Base-by-base conservation (phyloP, 1,140 invertebrate species). In the Drosophila pallidifrons region DNA sequence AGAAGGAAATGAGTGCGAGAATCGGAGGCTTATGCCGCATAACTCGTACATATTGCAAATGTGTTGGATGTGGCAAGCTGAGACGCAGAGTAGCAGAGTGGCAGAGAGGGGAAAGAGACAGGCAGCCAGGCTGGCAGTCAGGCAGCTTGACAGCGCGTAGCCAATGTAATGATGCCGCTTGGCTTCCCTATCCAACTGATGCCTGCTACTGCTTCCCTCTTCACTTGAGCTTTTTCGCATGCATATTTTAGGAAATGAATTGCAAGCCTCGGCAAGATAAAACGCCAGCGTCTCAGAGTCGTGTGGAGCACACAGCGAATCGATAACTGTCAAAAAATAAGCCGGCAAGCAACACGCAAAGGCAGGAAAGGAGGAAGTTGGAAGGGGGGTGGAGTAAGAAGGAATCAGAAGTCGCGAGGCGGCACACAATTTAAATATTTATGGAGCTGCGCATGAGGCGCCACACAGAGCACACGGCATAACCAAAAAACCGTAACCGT, bases 301-400 rank as follows among this genome's bases (percentile, higher is more conserved):
- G 63, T 67, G 77, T 76, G 71, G 57, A 64, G 67, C 75, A 25
- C 20, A 25, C 20, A 55, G 55, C 54, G 81, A 88, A 88, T 89
- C 83, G 85, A 88, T 88, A 89, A 83, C 77, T 89, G 83, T 88
- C 83, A 88, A 89, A 88, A 89, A 81, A 88, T 89, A 89, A 88
- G 83, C 80, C 81, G 79, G 80, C 73, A 65, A 80, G 80, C 83
- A 78, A 80, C 83, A 87, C 73, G 82, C 79, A 69, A 79, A 58
- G 25, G 58, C 25, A 20, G 47, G 20, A 60, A 1, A 3, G 8
- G 10, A 35, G 52, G 28, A n/a, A n/a, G n/a, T n/a, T n/a, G 20
- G 66, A 1, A 3, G 8, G 10, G 41, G 52, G 28, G 7, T 35
- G 13, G 52, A 2, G 16, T 25, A 25, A 25, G 15, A 46, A 1